These are phyloP conservation scores for Rhadinocentrus ornatus DNA, from an alignment of 2,797 vertebrate species.

Conservation along the genomic window DNA sequence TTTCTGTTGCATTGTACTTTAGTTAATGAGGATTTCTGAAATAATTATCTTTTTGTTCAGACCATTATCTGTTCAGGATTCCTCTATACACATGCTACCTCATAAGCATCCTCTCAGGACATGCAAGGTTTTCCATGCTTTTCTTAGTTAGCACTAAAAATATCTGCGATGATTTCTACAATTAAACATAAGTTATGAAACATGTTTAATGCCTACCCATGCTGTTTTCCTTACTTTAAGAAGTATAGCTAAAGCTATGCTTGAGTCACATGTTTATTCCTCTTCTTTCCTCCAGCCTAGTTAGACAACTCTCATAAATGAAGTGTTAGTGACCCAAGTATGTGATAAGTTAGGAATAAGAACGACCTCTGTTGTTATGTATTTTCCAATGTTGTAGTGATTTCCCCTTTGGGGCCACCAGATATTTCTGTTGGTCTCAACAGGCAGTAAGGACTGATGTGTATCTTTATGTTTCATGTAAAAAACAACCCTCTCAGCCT, in stretches of 20 bases:
- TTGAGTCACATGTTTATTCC: neutral
- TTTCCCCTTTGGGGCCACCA: neutral
- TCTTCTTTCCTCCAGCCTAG: neutral
- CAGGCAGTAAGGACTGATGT: slow-evolving; percentile 10
- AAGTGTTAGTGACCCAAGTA: neutral
- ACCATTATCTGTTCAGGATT: no score
- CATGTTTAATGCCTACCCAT: neutral
- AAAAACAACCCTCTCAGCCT: slow-evolving; percentile 20
- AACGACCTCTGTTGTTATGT: neutral
- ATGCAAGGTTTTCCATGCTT: neutral
- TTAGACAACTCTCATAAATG: neutral
- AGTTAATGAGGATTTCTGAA: neutral
- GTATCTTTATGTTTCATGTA: slow-evolving; percentile 29
- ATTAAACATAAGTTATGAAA: neutral
- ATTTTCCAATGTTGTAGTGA: neutral
- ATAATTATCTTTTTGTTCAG: no score
- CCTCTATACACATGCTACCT: no score
- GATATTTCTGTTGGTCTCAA: neutral
- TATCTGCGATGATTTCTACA: neutral
- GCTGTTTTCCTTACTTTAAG: neutral
- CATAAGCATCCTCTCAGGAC: neutral
- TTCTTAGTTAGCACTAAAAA: neutral
- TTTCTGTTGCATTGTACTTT: neutral
- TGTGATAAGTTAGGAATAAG: neutral
- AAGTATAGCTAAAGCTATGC: neutral